A percentile compares a stretch with the other conserved stretches of the same genome.
phyloP scores from a whole-genome alignment of 2,888 invertebrate species.

The Spodoptera exigua region DNA sequence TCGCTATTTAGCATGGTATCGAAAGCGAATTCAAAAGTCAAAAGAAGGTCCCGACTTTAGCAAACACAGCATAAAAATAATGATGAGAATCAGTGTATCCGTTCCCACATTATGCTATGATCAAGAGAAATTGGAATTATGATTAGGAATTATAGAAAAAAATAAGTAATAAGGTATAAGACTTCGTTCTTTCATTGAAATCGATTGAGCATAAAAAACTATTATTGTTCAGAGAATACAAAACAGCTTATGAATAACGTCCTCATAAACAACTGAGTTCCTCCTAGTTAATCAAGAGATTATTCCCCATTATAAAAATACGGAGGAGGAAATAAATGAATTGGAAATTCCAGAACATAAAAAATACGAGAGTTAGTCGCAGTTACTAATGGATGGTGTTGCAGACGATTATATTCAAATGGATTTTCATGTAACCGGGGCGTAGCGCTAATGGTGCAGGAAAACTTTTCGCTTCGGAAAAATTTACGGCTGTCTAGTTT shows the following conservation, averaged over 20 bases:
- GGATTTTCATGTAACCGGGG: conserved; percentile 18
- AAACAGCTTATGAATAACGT: not conserved
- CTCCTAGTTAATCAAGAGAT: conserved; percentile 12
- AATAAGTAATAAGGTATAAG: too few species aligned
- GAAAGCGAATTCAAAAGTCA: too few species aligned
- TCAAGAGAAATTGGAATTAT: too few species aligned
- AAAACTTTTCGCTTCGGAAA: conserved; percentile 6
- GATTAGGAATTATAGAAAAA: too few species aligned
- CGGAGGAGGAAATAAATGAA: conserved; percentile 38
- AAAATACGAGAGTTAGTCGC: conserved; percentile 21
- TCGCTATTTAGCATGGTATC: too few species aligned
- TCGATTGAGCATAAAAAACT: too few species aligned
- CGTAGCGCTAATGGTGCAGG: conserved; percentile 9
- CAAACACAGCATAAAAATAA: too few species aligned
- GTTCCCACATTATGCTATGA: too few species aligned
- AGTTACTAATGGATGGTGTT: conserved; percentile 25
- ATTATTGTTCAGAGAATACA: not conserved
- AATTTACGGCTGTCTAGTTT: not conserved
- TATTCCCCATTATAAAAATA: not conserved
- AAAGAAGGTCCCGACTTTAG: too few species aligned
- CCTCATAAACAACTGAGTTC: not conserved
- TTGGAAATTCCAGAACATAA: conserved; percentile 43
- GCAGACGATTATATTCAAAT: conserved; percentile 31
- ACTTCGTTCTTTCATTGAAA: too few species aligned
- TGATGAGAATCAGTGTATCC: too few species aligned